A percentile compares a stretch with the other conserved stretches of the same genome.
These are phyloP conservation scores for Morinoia aosen DNA, from an alignment of 2,888 invertebrate species.

Conservation along the genomic window DNA sequence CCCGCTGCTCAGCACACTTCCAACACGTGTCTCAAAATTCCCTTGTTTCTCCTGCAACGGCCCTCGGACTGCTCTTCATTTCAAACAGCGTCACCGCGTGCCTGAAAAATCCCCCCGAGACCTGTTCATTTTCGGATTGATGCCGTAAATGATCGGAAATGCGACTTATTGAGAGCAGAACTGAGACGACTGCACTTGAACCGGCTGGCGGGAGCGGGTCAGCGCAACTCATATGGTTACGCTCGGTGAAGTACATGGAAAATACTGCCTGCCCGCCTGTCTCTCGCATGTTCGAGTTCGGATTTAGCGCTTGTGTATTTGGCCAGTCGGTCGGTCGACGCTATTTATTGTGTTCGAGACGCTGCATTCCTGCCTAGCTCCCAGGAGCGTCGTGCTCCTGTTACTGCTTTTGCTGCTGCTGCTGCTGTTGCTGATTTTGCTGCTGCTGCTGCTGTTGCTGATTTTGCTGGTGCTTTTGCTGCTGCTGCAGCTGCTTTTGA, in stretches of 20 bases:
- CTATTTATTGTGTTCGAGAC: slow-evolving; percentile 2
- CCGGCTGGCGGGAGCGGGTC: background rate
- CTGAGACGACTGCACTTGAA: background rate
- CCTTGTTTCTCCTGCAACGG: background rate
- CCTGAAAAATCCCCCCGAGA: background rate
- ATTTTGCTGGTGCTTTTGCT: too few relatives aligned
- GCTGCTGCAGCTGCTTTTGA: too few relatives aligned
- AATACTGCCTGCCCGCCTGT: slow-evolving; percentile 25
- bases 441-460: background rate
- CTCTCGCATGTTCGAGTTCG: slow-evolving; percentile 9
- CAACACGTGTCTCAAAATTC: background rate
- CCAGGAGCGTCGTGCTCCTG: background rate
- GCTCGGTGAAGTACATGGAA: background rate
- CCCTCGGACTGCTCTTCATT: background rate
- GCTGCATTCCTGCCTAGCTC: background rate
- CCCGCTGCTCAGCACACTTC: background rate
- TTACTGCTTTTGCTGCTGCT: too few relatives aligned
- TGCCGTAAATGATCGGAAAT: background rate
- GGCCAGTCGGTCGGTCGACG: slow-evolving; percentile 14
- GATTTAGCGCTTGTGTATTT: slow-evolving; percentile 22
- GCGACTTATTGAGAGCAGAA: background rate
- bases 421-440: background rate
- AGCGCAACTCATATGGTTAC: slow-evolving; percentile 11
- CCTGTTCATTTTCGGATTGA: background rate
- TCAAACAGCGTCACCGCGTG: background rate